Conservation (phyloP, 1,140 invertebrate species). For the Halictus rubicundus region DNA sequence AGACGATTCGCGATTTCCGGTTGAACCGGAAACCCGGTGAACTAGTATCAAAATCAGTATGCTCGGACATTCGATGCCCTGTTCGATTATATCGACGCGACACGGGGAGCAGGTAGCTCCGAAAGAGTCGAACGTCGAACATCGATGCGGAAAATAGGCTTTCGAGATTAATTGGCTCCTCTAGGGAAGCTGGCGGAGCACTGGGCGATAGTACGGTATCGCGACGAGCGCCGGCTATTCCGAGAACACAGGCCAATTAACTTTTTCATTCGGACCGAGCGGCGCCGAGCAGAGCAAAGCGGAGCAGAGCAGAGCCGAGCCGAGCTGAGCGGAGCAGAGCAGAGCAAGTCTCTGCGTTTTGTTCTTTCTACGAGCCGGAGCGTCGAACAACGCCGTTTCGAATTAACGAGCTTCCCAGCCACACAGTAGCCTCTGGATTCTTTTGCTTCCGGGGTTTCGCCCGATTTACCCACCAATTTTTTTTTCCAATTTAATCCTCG, state of each 20-base stretch:
- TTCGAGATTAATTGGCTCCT: neutral
- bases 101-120: neutral
- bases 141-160: neutral
- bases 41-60: no score
- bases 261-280: constrained; percentile 59
- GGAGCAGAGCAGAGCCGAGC: no score
- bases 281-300: neutral
- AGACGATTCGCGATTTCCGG: no score
- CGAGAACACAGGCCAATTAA: constrained; percentile 54
- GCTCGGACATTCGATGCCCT: neutral
- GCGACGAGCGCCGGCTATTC: constrained; percentile 34
- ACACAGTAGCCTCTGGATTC: constrained; percentile 20
- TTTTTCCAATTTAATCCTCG: constrained; percentile 13
- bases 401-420: constrained; percentile 52
- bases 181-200: neutral
- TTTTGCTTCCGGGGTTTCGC: neutral
- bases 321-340: no score
- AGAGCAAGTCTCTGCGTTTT: constrained; percentile 28
- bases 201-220: constrained; percentile 17
- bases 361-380: constrained; percentile 14
- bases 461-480: constrained; percentile 36
- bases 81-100: no score
- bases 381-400: constrained; percentile 42
- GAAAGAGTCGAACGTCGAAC: neutral
- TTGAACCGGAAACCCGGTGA: no score